Base-by-base conservation (phyloP, 2,888 invertebrate genomes). In the Phyllotreta striolata region DNA sequence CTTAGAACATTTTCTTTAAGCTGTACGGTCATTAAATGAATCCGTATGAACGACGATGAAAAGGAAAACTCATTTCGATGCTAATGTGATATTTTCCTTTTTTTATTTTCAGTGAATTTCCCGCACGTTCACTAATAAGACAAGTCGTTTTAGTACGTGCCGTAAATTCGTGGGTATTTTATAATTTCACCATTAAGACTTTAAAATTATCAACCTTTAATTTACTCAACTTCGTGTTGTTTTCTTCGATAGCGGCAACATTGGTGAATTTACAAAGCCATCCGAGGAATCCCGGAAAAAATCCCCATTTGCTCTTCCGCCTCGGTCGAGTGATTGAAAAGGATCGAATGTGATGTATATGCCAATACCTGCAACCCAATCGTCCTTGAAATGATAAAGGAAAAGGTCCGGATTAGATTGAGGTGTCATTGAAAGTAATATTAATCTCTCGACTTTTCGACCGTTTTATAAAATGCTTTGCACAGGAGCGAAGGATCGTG, bases 21-120 rank as follows among this genome's bases (percentile, higher is more conserved):
- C 44, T 63, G 62, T 44, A 63, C 60, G 58, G 55, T 66, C 55
- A 68, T 66, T 68, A 66, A 70, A 65, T 66, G 54, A 63, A 68
- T 66, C 63, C 66, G 68, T 63, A 65, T 62, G 66, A 60, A 64
- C 63, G 55, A 61, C 38, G 59, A 51, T 63, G 60, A 62, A 65
- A 68, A 51, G 66, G 41, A 60, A 59, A 66, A 64, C 51, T 56
- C 55, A 63, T 63, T 62, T 61, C 39, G 55, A 62, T 55, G 51
- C 49, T 61, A 47, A 54, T 51, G 49, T 55, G 13, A 49, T 49
- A 49, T 59, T 51, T 59, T 58, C 43, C 55, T 13, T 12, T 41
- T 39, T 38, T 66, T 55, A 57, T 39, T 40, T 13, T 49, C 47
- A 51, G 10, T 37, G 49, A 52, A 37, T 46, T 41, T 37, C 54